Evolutionary conservation across 2,797 vertebrate genomes (phyloP), one percentile per base, ranked within the genome.

Genomic region (Gadopsis marmoratus): DNA sequence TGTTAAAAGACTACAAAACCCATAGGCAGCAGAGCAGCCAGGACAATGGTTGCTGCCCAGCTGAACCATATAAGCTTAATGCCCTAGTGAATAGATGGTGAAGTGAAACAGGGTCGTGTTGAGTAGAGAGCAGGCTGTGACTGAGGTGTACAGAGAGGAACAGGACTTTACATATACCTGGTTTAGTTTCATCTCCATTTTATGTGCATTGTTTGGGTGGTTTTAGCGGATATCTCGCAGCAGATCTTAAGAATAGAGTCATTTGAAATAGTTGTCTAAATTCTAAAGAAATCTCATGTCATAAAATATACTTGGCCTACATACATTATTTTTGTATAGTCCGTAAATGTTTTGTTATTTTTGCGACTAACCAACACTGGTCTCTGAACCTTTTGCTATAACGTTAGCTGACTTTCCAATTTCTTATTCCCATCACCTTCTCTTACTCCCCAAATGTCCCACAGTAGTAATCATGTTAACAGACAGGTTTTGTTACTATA

Each of bases 401-500:
- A 9, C 31, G 23, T 51, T 26, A 43, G 12, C 35, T 43, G 35
- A 4, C 29, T 13, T 29, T 59, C n/a, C n/a, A 35, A 2, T 64
- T 11, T 55, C 37, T 47, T 43, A 9, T 53, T n/a, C 13, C 26
- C 39, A 37, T 73, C 45, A 29, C 45, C 29, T 9, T 39, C 21
- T 60, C 31, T 68, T 13, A 11, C 14, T 23, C 14, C 78, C 6
- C 51, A 0, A n/a, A 5, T 21, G 48, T 62, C 21, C 0, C 47
- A 56, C 6, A 63, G 19, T 14, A 6, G 26, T 31, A 63, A 26
- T 61, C 1, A 41, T 29, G 45, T 66, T 45, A 82, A 66, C 50
- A 82, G 86, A 77, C 82, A 55, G 62, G 85, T 87, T 85, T 41
- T 70, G 66, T 81, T 65, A 33, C 35, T 39, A 9, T 39, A 55